A percentile compares a stretch with the other conserved stretches of the same genome.
Evolutionary conservation across 2,888 invertebrate species (phyloP).

Genomic region (Isoperla grammatica): DNA sequence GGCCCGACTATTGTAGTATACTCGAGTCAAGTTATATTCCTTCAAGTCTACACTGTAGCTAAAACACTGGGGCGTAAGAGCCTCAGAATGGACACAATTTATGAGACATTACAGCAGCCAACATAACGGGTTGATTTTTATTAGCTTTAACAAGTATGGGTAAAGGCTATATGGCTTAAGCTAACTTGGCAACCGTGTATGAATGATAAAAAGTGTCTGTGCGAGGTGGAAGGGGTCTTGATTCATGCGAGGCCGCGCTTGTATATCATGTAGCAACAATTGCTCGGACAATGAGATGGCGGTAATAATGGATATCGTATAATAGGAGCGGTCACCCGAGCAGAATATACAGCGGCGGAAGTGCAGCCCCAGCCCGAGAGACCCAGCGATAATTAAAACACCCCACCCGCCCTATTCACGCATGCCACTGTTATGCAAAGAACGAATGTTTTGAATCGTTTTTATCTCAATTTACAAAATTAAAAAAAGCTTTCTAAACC

Average conservation of each 20-base stretch:
- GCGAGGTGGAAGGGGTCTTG: conserved; percentile 16
- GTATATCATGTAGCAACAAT: conserved; percentile 25
- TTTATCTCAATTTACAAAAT: too few relatives aligned
- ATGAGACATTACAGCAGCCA: conserved; percentile 24
- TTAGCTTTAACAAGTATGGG: conserved; percentile 27
- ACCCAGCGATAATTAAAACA: conserved; percentile 22
- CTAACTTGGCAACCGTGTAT: not conserved
- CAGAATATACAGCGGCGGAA: conserved; percentile 20
- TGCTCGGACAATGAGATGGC: conserved; percentile 23
- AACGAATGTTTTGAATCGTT: too few relatives aligned
- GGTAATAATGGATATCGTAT: conserved; percentile 23
- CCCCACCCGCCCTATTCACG: not conserved
- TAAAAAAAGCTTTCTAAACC: too few relatives aligned
- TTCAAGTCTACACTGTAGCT: not conserved
- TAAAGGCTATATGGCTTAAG: not conserved
- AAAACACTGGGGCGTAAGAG: not conserved
- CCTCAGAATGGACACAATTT: conserved; percentile 18
- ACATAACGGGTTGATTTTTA: conserved; percentile 25
- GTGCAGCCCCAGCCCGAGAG: conserved; percentile 10
- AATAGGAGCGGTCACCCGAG: conserved; percentile 18
- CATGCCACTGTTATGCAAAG: too few relatives aligned
- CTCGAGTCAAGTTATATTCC: not conserved
- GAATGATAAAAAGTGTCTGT: not conserved
- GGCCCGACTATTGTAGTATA: too few relatives aligned
- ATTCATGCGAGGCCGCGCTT: conserved; percentile 15